phyloP scores from a whole-genome alignment of 2,888 invertebrate species.

The Cosmia pyralina region DNA sequence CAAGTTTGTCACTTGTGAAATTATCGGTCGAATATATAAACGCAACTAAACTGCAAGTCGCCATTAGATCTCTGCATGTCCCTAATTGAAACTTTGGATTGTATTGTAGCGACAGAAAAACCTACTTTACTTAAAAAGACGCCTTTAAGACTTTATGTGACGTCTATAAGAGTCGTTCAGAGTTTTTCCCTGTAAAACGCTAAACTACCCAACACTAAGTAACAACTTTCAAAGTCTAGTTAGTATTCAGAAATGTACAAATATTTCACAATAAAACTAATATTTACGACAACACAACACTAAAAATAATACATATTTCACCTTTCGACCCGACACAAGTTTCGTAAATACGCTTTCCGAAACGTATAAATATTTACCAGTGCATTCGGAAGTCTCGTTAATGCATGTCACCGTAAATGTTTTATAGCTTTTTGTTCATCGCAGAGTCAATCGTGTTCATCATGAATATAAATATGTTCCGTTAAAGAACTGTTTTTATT shows the following conservation, averaged over 20 bases:
- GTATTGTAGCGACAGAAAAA: too few species aligned
- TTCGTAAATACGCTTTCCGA: slow-evolving; percentile 57
- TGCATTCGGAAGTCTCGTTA: slow-evolving; percentile 74
- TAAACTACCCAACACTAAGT: not conserved
- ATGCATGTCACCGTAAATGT: slow-evolving; percentile 76
- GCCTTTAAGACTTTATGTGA: not conserved
- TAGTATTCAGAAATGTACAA: not conserved
- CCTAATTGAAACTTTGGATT: not conserved
- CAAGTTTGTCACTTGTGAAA: not conserved
- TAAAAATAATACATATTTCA: slow-evolving; percentile 12
- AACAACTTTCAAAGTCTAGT: not conserved
- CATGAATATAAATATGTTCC: slow-evolving; percentile 62
- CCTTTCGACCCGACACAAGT: not conserved
- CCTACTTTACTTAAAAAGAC: too few species aligned
- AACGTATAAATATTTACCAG: slow-evolving; percentile 76
- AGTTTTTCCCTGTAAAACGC: not conserved
- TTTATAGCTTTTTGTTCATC: slow-evolving; percentile 72
- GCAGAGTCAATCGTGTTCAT: slow-evolving; percentile 60
- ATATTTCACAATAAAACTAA: not conserved
- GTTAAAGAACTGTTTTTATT: slow-evolving; percentile 39
- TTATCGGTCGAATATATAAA: not conserved
- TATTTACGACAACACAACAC: not conserved
- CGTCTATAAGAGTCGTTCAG: not conserved
- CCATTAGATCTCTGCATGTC: not conserved
- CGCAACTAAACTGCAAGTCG: not conserved